These are phyloP conservation scores for Serinus canaria DNA, from an alignment of 2,113 vertebrate species.

Conservation along the genomic window DNA sequence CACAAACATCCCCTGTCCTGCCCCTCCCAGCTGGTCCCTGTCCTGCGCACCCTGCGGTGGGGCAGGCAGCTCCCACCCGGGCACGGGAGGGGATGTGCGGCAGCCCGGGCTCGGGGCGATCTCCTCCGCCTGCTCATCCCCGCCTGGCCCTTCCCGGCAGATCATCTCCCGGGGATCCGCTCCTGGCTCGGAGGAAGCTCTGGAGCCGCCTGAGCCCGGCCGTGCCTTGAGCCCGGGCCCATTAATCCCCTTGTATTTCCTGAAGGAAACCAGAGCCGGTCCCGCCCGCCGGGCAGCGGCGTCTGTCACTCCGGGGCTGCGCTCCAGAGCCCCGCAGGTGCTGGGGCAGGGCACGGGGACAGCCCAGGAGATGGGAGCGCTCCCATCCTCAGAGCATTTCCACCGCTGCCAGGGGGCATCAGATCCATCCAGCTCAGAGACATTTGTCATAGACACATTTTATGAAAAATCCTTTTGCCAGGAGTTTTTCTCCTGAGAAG, in stretches of 20 bases:
- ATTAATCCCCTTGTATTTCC: conserved; percentile 66
- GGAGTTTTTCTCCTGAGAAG: no score
- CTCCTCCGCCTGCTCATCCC: not conserved
- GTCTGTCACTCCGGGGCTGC: not conserved
- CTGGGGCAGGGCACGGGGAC: not conserved
- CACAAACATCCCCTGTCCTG: not conserved
- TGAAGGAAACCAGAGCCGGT: conserved; percentile 43
- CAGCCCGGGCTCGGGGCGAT: fast-evolving
- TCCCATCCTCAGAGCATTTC: not conserved
- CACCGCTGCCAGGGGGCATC: not conserved
- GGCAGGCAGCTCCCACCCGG: not conserved
- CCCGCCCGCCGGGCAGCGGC: not conserved
- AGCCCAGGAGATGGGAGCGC: not conserved
- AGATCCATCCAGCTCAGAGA: not conserved
- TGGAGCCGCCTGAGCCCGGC: not conserved
- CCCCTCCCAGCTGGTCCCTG: not conserved
- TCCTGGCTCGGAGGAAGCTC: not conserved
- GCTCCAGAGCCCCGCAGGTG: not conserved
- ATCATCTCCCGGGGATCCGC: fast-evolving
- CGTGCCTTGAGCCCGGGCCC: not conserved
- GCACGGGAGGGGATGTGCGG: not conserved
- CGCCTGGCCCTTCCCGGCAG: not conserved
- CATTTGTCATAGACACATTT: no score
- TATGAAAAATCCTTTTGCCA: no score
- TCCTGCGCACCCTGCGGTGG: not conserved